Conservation (phyloP, 2,797 vertebrate genomes). For the Gadopsis bispinosus region DNA sequence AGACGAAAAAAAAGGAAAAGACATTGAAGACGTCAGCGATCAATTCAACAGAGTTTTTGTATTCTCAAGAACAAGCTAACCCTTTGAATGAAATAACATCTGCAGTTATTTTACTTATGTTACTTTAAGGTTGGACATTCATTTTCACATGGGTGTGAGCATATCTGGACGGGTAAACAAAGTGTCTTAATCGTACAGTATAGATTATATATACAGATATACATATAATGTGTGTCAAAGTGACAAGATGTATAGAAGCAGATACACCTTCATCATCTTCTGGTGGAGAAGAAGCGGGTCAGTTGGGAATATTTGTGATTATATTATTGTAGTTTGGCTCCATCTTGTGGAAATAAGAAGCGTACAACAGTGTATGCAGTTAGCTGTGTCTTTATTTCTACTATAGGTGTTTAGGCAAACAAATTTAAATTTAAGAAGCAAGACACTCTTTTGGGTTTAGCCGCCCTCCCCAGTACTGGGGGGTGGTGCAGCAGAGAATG, state of each 20-base stretch:
- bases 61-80: not conserved
- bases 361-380: not conserved
- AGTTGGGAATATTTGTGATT: not conserved
- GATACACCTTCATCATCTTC: not conserved
- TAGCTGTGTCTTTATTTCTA: no score
- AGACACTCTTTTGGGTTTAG: not conserved
- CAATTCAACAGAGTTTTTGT: not conserved
- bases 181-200: not conserved
- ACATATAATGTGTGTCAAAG: no score
- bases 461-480: not conserved
- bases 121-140: not conserved
- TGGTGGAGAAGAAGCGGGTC: not conserved
- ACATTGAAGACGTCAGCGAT: not conserved
- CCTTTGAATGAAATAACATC: not conserved
- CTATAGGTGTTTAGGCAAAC: not conserved
- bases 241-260: no score
- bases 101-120: not conserved
- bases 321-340: constrained; percentile 48
- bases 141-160: not conserved
- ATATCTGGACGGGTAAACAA: no score
- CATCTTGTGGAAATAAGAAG: constrained; percentile 62
- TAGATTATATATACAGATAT: no score
- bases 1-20: not conserved
- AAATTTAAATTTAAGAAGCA: not conserved
- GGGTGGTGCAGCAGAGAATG: not conserved